These are phyloP conservation scores for Drosophila hydei DNA, from an alignment of 1,140 invertebrate species.

Conservation along the genomic window DNA sequence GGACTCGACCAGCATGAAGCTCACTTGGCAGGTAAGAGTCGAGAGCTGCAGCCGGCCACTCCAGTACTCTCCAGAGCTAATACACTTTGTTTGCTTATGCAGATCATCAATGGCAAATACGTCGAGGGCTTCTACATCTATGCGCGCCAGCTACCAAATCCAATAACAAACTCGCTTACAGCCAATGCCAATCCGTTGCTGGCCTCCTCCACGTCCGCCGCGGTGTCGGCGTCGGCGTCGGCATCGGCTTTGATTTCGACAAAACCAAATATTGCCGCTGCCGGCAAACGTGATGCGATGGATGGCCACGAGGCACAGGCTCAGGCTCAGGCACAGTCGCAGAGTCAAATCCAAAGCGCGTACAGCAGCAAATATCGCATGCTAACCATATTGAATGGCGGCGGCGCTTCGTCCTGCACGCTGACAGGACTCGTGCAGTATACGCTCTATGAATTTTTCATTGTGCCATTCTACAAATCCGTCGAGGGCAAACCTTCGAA, in stretches of 20 bases:
- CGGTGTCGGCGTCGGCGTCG: conserved; percentile 66
- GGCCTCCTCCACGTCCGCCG: conserved; percentile 39
- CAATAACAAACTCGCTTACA: conserved; percentile 57
- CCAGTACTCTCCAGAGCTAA: too few species aligned
- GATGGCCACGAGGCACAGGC: conserved; percentile 35
- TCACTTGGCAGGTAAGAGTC: conserved; percentile 91
- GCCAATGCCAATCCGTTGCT: conserved; percentile 70
- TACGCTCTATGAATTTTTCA: conserved; percentile 90
- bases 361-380: conserved; percentile 86
- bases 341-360: conserved; percentile 12
- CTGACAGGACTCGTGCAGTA: conserved; percentile 89
- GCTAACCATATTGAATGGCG: conserved; percentile 87
- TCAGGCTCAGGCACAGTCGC: conserved; percentile 4
- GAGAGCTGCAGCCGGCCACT: background rate
- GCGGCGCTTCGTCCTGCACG: conserved; percentile 88
- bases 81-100: conserved; percentile 51
- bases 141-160: conserved; percentile 83
- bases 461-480: conserved; percentile 91
- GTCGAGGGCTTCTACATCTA: conserved; percentile 88
- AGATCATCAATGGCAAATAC: conserved; percentile 87
- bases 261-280: conserved; percentile 83
- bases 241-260: conserved; percentile 82
- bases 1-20: conserved; percentile 91
- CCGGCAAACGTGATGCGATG: conserved; percentile 77
- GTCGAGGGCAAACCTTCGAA: conserved; percentile 91